Evolutionary conservation across 2,797 vertebrate genomes (phyloP).

Genomic region (Periparus ater): DNA sequence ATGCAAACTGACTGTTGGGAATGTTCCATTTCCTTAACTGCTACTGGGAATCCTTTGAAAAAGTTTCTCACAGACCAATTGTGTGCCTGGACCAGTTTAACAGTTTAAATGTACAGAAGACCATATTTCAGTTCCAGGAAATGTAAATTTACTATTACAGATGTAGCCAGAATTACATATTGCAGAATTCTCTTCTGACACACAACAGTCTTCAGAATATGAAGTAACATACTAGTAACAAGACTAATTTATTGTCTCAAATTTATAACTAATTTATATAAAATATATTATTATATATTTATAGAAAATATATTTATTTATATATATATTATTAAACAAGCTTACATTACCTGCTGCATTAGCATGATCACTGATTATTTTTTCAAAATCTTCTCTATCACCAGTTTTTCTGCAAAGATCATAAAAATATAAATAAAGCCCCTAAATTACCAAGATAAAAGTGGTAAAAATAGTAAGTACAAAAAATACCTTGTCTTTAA

Average conservation of each 20-base stretch:
- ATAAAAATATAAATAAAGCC: constrained; percentile 32
- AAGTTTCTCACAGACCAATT: not conserved
- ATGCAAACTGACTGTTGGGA: not conserved
- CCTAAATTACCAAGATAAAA: not conserved
- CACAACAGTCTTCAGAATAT: not conserved
- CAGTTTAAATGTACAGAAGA: not conserved
- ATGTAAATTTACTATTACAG: not conserved
- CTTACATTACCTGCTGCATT: constrained; percentile 83
- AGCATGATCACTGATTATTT: constrained; percentile 85
- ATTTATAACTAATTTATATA: not conserved
- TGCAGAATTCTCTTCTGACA: not conserved
- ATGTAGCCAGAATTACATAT: not conserved
- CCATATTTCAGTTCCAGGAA: not conserved
- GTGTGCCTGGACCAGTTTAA: not conserved
- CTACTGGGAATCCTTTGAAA: not conserved
- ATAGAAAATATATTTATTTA: not conserved
- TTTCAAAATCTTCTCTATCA: constrained; percentile 85
- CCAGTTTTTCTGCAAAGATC: constrained; percentile 71
- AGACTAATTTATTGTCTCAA: not conserved
- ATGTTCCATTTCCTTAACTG: not conserved
- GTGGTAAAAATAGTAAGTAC: not conserved
- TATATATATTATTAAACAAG: not conserved
- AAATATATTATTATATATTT: not conserved
- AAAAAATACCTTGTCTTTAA: not conserved
- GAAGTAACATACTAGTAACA: not conserved